Conservation (phyloP, 2,888 invertebrate species). For the Lamellibrachia columna region DNA sequence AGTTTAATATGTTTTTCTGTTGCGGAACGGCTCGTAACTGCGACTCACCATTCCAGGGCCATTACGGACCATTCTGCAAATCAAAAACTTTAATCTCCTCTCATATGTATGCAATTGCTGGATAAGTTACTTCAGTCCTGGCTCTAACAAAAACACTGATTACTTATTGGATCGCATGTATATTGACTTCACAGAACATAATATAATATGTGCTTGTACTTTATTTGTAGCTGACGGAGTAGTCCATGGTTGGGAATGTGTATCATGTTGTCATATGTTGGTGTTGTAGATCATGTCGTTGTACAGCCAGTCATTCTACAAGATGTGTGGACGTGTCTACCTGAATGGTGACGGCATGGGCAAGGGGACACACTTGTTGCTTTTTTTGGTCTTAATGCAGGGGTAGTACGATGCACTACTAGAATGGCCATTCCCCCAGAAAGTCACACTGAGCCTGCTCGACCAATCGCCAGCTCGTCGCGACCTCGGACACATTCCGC, state of each 20-base stretch:
- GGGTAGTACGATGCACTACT: slow-evolving; percentile 57
- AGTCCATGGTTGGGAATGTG: neutral
- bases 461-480: slow-evolving; percentile 54
- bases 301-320: slow-evolving; percentile 60
- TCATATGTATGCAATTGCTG: no score
- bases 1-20: no score
- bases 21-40: no score
- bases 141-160: no score
- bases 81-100: no score
- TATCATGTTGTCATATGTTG: neutral
- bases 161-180: no score
- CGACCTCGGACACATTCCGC: slow-evolving; percentile 61
- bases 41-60: no score
- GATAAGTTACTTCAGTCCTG: no score
- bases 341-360: slow-evolving; percentile 63
- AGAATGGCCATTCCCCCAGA: slow-evolving; percentile 54
- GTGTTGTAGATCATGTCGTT: neutral
- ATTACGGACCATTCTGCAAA: no score
- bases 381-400: slow-evolving; percentile 62
- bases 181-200: no score
- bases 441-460: slow-evolving; percentile 59
- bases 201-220: no score
- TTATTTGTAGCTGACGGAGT: no score
- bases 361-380: slow-evolving; percentile 57
- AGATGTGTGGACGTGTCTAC: slow-evolving; percentile 59